These are phyloP conservation scores for Dorcus hopei DNA, from an alignment of 2,888 invertebrate species.

Conservation along the genomic window DNA sequence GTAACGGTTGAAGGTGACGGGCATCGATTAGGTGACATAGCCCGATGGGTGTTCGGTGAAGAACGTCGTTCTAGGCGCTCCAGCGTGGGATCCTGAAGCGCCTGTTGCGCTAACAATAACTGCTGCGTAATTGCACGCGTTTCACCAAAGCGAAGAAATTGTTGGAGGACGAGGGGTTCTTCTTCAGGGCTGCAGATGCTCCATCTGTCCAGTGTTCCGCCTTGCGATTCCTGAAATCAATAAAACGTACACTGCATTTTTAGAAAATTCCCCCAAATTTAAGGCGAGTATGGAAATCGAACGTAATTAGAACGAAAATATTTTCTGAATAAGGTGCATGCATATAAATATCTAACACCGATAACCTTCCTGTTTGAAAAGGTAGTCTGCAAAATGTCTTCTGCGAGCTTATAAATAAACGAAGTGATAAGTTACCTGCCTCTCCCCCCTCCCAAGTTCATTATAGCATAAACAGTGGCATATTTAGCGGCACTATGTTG, in stretches of 20 bases:
- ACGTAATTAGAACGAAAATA: not conserved
- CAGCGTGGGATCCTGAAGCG: constrained; percentile 57
- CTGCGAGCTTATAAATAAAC: constrained; percentile 45
- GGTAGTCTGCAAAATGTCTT: constrained; percentile 46
- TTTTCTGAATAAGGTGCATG: constrained; percentile 12
- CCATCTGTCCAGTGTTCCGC: constrained; percentile 84
- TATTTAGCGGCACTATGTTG: not conserved
- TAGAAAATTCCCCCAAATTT: too few relatives aligned
- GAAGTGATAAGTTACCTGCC: constrained; percentile 43
- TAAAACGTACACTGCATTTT: not conserved
- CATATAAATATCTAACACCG: constrained; percentile 44
- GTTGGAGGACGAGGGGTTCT: constrained; percentile 87
- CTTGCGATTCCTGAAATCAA: constrained; percentile 71
- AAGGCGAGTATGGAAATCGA: not conserved
- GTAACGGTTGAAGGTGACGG: constrained; percentile 59
- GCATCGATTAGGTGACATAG: constrained; percentile 68
- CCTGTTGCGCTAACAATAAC: constrained; percentile 60
- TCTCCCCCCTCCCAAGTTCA: constrained; percentile 38
- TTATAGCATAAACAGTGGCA: constrained; percentile 23
- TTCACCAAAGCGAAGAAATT: constrained; percentile 87
- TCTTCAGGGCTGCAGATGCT: constrained; percentile 83
- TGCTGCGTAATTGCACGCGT: constrained; percentile 78
- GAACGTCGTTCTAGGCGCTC: constrained; percentile 55
- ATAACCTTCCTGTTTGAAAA: constrained; percentile 42
- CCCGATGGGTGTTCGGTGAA: constrained; percentile 47